These are phyloP conservation scores for Euplexia lucipara DNA, from an alignment of 2,888 invertebrate genomes.

Conservation along the genomic window DNA sequence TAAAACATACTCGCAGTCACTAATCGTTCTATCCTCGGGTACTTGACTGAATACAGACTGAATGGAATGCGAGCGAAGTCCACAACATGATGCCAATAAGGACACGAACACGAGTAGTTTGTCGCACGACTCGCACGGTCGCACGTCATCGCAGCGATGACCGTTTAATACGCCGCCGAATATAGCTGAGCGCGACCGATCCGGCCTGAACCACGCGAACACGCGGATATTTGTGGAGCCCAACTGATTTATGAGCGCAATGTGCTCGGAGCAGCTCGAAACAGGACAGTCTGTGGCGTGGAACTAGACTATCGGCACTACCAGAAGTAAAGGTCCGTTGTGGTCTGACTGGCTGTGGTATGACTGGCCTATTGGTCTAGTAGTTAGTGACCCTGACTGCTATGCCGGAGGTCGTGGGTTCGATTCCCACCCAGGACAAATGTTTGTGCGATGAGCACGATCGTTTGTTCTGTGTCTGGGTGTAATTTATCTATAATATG, in stretches of 20 bases:
- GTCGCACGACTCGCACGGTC: conserved; percentile 8
- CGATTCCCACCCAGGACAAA: too few relatives aligned
- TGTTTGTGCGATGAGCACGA: too few relatives aligned
- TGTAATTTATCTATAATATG: too few relatives aligned
- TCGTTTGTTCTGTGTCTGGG: too few relatives aligned
- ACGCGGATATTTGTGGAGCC: conserved; percentile 43
- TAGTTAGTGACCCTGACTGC: too few relatives aligned
- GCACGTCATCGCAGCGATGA: conserved; percentile 23
- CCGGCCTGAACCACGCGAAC: conserved; percentile 7
- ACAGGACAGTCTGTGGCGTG: conserved; percentile 19
- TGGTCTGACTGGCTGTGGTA: too few relatives aligned
- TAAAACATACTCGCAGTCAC: conserved; percentile 24
- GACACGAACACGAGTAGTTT: conserved; percentile 6
- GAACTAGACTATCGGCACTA: conserved; percentile 1
- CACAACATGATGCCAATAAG: conserved; percentile 10
- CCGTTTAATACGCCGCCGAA: conserved; percentile 41
- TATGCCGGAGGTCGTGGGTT: too few relatives aligned
- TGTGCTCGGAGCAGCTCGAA: conserved; percentile 15
- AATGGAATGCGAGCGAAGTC: conserved; percentile 29
- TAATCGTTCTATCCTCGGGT: neutral
- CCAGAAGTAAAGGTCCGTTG: conserved; percentile 4
- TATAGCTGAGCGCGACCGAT: conserved; percentile 41
- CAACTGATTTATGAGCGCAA: conserved; percentile 32
- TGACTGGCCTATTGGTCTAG: too few relatives aligned
- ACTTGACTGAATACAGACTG: conserved; percentile 13